Evolutionary conservation across 2,113 vertebrate species (phyloP).

Genomic region (Butorides virescens): DNA sequence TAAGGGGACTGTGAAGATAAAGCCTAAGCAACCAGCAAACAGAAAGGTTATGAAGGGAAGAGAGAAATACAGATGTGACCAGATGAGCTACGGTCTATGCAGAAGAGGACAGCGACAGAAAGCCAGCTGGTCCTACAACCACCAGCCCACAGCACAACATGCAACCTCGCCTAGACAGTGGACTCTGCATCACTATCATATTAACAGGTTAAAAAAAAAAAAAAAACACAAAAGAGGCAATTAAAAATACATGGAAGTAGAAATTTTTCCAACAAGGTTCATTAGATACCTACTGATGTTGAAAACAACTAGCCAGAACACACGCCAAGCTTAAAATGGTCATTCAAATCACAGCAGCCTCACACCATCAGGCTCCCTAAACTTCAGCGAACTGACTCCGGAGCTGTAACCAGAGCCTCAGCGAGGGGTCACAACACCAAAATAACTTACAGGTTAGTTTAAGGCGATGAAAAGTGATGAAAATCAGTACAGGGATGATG

Average conservation of each 20-base stretch:
- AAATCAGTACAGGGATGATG: neutral
- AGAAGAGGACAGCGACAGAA: neutral
- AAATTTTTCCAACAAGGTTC: neutral
- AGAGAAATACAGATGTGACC: neutral
- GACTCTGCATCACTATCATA: neutral
- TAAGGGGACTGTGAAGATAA: neutral
- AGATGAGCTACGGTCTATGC: neutral
- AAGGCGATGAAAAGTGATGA: neutral
- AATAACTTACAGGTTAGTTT: neutral
- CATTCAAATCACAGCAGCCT: neutral
- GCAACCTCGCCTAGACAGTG: neutral
- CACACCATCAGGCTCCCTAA: neutral
- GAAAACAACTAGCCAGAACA: neutral
- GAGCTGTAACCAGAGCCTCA: neutral
- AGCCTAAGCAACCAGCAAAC: neutral
- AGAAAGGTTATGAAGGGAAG: neutral
- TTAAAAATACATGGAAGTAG: fast-evolving
- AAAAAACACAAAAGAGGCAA: neutral
- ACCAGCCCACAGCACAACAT: neutral
- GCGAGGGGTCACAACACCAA: neutral
- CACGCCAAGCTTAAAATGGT: neutral
- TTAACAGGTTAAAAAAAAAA: neutral
- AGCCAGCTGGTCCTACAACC: neutral
- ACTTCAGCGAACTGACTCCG: neutral
- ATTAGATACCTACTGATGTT: neutral